Evolutionary conservation across 2,797 vertebrate species (phyloP).

Genomic region (Heteromormyrus szaboi): DNA sequence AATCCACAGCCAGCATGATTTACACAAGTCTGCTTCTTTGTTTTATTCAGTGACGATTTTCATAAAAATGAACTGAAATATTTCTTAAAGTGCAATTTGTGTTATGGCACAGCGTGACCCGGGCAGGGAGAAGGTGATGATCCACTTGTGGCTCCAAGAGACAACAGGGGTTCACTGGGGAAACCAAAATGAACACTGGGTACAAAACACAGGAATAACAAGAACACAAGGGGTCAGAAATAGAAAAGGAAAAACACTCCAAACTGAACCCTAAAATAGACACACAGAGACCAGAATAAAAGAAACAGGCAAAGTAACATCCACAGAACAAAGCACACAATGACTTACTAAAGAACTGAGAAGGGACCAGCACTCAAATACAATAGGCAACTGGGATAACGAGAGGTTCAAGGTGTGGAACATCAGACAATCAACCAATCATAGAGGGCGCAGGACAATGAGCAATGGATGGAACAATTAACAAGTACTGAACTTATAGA

Average conservation of each 20-base stretch:
- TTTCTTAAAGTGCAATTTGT: background rate
- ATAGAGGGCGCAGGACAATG: background rate
- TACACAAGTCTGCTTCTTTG: background rate
- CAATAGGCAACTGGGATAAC: background rate
- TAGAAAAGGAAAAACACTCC: background rate
- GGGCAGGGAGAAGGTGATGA: background rate
- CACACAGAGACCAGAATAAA: background rate
- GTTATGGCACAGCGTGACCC: background rate
- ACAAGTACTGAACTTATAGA: background rate
- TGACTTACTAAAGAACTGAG: background rate
- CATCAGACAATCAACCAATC: background rate
- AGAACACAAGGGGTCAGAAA: background rate
- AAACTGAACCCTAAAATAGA: background rate
- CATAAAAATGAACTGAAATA: background rate
- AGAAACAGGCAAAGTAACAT: background rate
- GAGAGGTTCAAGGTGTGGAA: background rate
- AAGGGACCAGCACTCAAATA: background rate
- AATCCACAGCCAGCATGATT: background rate
- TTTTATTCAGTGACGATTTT: background rate
- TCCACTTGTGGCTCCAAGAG: background rate
- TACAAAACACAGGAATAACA: background rate
- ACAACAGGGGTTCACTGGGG: background rate
- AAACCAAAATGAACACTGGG: background rate
- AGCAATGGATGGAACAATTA: background rate
- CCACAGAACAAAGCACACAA: background rate